Base-by-base conservation (phyloP, 2,797 vertebrate species). In the Prionace glauca region DNA sequence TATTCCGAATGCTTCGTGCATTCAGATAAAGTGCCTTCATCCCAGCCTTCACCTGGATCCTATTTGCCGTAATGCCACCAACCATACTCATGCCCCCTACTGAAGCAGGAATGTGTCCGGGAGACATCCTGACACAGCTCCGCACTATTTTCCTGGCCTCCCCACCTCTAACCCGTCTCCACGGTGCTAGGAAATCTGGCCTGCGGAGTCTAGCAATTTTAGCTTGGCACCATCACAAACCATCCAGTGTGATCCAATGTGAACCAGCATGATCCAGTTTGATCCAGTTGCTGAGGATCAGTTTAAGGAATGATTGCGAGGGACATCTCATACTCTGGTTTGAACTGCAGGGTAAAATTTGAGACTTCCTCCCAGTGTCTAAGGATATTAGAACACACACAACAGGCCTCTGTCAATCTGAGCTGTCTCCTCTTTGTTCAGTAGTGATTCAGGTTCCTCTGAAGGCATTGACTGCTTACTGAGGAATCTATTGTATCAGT, bases 191-290 rank as follows among this genome's bases (percentile, higher is more conserved):
- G 26, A 74, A 29, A 74, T 74, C 9, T 9, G 32, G 29, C 9
- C 32, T 12, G 96, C 96, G 96, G 97, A 96, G 96, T 96, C 96
- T 97, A 97, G 45, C 26, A 88, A 60, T 88, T 60, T 14, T 11
- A 2, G 50, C 12, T 14, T 56, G 32, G 12, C 45, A 26, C 86
- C 24, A 41, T 22, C 16, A 45, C 79, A 84, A 84, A 84, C 24
- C 20, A 50, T 26, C 8, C 9, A 26, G 20, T 24, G 20, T 86
- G 36, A 86, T 41, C 18, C 20, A 45, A 41, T 24, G 8, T 87
- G 84, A 50, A 26, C 84, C 11, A 1, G 8, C 22, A 22, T 87
- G 45, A 26, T 29, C 9, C 86, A 24, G 50, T 50, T 88, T 87
- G 45, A 26, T 14, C 9, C 86, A 24, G 50, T 50, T 88, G 50